Conservation (phyloP, 2,888 invertebrate genomes). For the Hermodice carunculata region DNA sequence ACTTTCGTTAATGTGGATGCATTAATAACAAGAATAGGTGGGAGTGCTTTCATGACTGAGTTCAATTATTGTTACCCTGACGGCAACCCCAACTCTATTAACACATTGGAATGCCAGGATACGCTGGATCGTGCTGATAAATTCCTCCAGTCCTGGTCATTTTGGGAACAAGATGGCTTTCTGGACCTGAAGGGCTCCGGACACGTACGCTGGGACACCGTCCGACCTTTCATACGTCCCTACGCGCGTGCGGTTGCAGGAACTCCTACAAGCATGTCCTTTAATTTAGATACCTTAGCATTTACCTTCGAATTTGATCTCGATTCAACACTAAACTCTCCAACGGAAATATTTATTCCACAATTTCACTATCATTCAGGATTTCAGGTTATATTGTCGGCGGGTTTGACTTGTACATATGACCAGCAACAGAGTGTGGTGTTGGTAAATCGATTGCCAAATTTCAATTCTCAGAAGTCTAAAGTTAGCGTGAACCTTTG, state of each 20-base stretch:
- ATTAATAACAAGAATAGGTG: conserved; percentile 41
- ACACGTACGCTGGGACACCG: no score
- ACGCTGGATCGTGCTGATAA: conserved; percentile 46
- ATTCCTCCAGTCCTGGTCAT: conserved; percentile 54
- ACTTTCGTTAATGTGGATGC: conserved; percentile 33
- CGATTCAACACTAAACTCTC: conserved; percentile 28
- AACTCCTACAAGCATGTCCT: conserved; percentile 37
- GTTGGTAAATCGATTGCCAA: no score
- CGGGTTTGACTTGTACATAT: background rate
- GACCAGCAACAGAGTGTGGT: background rate
- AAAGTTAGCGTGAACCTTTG: no score
- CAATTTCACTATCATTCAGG: conserved; percentile 42
- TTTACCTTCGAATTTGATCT: conserved; percentile 28
- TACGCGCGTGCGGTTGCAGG: conserved; percentile 51
- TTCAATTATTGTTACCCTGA: conserved; percentile 53
- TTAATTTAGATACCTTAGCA: conserved; percentile 24
- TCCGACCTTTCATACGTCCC: conserved; percentile 35
- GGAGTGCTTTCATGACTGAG: conserved; percentile 52
- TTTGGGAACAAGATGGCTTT: conserved; percentile 54
- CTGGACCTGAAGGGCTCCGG: no score
- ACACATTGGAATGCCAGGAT: conserved; percentile 45
- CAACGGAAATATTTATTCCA: conserved; percentile 50
- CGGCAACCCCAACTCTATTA: conserved; percentile 30
- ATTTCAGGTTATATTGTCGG: background rate
- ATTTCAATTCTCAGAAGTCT: no score